phyloP scores from a whole-genome alignment of 1,140 invertebrate species.

The Heliconius hermathena region DNA sequence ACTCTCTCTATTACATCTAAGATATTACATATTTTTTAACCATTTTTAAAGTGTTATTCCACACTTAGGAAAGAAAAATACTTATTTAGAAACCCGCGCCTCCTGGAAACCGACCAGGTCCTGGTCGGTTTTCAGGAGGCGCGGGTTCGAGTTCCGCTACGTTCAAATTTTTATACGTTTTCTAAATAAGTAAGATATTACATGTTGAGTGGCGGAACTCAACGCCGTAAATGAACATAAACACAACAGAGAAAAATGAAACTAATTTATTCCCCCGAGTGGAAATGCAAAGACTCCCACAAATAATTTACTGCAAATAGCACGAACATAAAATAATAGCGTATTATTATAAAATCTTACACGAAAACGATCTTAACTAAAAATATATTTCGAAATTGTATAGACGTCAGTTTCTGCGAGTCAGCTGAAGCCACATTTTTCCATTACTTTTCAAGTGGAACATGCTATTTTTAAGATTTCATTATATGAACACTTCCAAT shows the following conservation, averaged over 20 bases:
- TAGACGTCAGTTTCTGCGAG: conserved; percentile 2
- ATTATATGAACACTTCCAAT: not conserved
- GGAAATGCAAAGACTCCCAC: not conserved
- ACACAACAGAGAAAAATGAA: no score
- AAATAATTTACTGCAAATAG: not conserved
- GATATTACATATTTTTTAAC: no score
- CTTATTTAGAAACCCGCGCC: no score
- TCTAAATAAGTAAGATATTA: no score
- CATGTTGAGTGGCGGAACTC: not conserved
- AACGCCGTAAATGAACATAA: not conserved
- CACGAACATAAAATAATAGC: not conserved
- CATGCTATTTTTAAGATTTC: not conserved
- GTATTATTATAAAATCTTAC: not conserved
- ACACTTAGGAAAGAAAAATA: no score
- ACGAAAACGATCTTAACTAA: not conserved
- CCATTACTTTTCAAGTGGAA: conserved; percentile 20
- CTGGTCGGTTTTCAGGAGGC: no score
- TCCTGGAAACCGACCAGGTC: no score
- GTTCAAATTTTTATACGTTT: no score
- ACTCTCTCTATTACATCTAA: not conserved
- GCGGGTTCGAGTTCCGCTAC: no score
- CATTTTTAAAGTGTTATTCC: no score
- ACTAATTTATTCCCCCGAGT: no score
- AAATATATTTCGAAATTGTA: not conserved
- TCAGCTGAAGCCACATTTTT: not conserved